Evolutionary conservation across 2,797 vertebrate genomes (phyloP).

Genomic region (Acanthis flammea): DNA sequence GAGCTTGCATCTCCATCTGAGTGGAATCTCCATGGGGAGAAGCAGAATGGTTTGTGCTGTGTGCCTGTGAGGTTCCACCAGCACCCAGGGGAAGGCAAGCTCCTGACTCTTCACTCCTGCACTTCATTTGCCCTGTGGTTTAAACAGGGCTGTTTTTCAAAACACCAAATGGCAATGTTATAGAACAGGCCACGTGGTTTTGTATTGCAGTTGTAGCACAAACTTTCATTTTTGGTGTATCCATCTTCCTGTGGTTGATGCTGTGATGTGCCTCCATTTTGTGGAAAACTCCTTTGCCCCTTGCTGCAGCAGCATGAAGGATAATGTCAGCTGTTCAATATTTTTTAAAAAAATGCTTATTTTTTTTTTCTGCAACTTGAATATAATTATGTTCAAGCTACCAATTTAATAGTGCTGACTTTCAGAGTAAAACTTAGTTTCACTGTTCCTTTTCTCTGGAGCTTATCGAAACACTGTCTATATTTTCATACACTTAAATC

Average conservation of each 20-base stretch:
- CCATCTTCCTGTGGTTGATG: background rate
- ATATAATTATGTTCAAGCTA: background rate
- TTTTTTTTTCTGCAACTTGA: background rate
- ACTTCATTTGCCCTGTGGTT: background rate
- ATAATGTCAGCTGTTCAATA: background rate
- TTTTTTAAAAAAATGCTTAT: rapidly evolving
- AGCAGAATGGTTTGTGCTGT: background rate
- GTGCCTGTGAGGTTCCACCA: background rate
- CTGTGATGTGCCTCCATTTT: background rate
- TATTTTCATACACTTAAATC: background rate
- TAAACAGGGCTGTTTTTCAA: background rate
- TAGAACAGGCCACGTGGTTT: background rate
- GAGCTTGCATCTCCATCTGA: background rate
- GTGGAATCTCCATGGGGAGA: background rate
- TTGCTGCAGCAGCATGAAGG: background rate
- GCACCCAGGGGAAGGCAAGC: background rate
- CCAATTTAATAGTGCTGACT: background rate
- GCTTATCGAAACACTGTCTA: background rate
- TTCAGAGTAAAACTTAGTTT: background rate
- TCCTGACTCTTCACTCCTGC: background rate
- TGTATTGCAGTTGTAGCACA: background rate
- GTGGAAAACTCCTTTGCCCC: background rate
- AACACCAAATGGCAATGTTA: background rate
- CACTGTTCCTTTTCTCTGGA: background rate
- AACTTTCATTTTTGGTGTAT: background rate